Base-by-base conservation (phyloP, 2,888 invertebrate genomes). In the Synergus itoensis region DNA sequence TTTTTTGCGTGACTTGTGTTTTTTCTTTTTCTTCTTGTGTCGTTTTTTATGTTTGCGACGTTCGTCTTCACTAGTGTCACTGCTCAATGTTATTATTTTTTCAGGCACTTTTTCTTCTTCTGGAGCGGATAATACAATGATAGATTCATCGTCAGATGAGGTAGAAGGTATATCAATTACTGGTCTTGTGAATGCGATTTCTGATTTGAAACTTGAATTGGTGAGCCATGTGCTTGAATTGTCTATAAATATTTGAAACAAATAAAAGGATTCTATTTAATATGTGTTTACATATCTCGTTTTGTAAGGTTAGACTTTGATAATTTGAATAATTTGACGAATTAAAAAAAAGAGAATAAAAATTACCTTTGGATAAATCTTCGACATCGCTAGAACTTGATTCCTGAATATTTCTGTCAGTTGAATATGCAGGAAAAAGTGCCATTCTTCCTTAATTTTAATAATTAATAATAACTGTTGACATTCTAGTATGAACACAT, bases 371-470 rank as follows among this genome's bases (percentile, higher is more conserved):
- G n/a, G 21, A 21, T 45, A 43, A 48, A 28, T 73, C 21, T 14
- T 69, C 43, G 14, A 21, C 28, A 41, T 41, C 4, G 48, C 45
- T 63, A n/a, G 1, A 78, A 40, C 77, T 79, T 81, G 67, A 40
- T 7, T 14, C 43, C 43, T 80, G 53, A 77, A 75, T 9, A 73
- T 45, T 36, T 73, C 48, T 36, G 5, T 0, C 53, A 53, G 21
- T 64, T 21, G 92, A 87, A 87, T 93, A 93, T 21, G 93, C 93
- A 77, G 93, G 91, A 89, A 93, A 93, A 77, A 93, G 86, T 53
- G 93, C 92, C 93, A 93, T 93, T 14, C 1, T 76, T 48, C 3
- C 36, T 65, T 63, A 28, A 73, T 36, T 28, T n/a, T 53, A 36
- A 28, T 14, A 36, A 14, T 67, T 21, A 18, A 18, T n/a, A 18